Evolutionary conservation across 37 sponge, comb jelly and placozoan species (phyloP), one percentile per base, ranked within the genome.

Genomic region (Spongilla lacustris): DNA sequence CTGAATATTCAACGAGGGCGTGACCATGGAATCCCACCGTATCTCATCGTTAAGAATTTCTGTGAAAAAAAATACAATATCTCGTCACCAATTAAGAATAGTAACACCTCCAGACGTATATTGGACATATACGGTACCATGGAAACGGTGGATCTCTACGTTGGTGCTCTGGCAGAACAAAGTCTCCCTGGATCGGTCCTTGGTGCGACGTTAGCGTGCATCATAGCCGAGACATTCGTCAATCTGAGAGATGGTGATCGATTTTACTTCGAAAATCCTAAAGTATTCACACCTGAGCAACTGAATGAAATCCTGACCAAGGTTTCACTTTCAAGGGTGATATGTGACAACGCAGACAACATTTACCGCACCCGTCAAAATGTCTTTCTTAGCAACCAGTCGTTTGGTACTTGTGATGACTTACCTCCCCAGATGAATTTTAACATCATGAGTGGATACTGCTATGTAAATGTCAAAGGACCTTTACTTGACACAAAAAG

Each of bases 1-100:
- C 85, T 95, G n/a, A 95, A 94, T 77, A 90, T 97, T 26, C 96
- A 97, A 67, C 80, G 98, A 33, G 91, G 94, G 0, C 89, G 98
- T 38, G 98, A 97, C 50, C 94, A 95, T 80, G 98, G 98, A 25
- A 84, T 99, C 2, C 91, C 98, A 14, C 79, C 93, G 0, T 95
- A 97, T 79, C 77, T 38, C 29, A 75, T 88, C 71, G 93, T 69
- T 80, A 81, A 86, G 68, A 79, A 90, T 19, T 88, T 77, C 78
- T 97, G 96, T 31, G 2, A 50, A 9, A 36, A 74, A 13, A 30
- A 50, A 4, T 95, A 79, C 50, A 67, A 50, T 21, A 21, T 48
- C 29, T 21, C 50, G 11, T 36, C 71, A 19, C 70, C 73, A 14
- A 75, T 92, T 78, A 79, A 83, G 74, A 78, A 85, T 67, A 35